A percentile compares a stretch with the other conserved stretches of the same genome.
phyloP scores from a whole-genome alignment of 2,797 vertebrate genomes.

The Coranthus polyacanthus region DNA sequence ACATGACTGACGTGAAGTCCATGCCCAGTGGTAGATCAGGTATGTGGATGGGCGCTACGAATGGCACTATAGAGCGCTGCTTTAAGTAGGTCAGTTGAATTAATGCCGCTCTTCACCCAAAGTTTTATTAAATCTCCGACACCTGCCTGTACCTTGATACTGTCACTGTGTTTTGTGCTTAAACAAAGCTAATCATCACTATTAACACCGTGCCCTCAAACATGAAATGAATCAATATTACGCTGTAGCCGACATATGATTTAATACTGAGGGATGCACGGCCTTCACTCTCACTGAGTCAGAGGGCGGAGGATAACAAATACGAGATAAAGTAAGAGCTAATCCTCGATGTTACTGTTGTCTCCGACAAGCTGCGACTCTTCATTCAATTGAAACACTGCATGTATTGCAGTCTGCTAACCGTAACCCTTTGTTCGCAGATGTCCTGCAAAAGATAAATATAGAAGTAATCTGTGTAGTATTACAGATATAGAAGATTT shows the following conservation, averaged over 20 bases:
- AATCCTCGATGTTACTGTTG: constrained; percentile 49
- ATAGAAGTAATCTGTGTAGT: constrained; percentile 43
- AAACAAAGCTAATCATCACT: constrained; percentile 27
- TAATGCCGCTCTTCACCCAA: constrained; percentile 25
- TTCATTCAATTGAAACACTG: constrained; percentile 33
- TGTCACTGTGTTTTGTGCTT: constrained; percentile 21
- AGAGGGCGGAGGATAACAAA: constrained; percentile 40
- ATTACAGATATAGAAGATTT: constrained; percentile 38
- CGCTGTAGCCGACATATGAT: constrained; percentile 26
- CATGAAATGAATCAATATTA: constrained; percentile 29
- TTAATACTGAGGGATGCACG: constrained; percentile 13
- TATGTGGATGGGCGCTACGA: constrained; percentile 17
- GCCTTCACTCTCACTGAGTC: constrained; percentile 43
- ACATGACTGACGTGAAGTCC: constrained; percentile 21
- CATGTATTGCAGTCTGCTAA: constrained; percentile 2
- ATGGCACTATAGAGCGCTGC: constrained; percentile 17
- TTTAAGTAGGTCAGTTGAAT: constrained; percentile 59
- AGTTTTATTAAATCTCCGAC: constrained; percentile 37
- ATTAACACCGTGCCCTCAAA: constrained; percentile 18
- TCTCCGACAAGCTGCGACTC: constrained; percentile 19
- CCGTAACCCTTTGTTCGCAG: not conserved
- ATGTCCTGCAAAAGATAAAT: constrained; percentile 19
- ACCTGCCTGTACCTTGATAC: not conserved
- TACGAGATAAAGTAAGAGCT: constrained; percentile 38
- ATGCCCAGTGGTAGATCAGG: constrained; percentile 12